Conservation (phyloP, 2,113 vertebrate species). For the Notothenia rossii region DNA sequence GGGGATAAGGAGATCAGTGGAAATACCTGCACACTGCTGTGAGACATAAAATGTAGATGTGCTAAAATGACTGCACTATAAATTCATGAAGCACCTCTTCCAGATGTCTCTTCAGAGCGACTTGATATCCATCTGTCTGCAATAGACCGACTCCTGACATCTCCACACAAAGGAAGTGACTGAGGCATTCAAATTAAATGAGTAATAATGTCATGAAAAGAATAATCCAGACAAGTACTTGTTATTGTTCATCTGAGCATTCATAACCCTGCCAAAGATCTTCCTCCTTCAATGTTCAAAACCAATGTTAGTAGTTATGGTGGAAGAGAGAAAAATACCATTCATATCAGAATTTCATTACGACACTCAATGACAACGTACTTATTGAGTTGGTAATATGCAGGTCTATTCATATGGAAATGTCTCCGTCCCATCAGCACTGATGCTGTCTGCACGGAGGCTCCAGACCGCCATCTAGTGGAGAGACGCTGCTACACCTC, state of each 20-base stretch:
- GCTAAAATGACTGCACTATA: not conserved
- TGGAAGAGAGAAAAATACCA: not conserved
- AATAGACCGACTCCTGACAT: not conserved
- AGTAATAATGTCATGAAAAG: constrained; percentile 35
- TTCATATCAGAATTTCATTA: constrained; percentile 39
- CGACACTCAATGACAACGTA: not conserved
- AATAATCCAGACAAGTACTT: constrained; percentile 23
- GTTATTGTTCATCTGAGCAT: constrained; percentile 20
- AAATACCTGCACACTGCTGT: constrained; percentile 14
- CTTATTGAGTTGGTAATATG: constrained; percentile 22
- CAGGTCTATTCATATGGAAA: constrained; percentile 38
- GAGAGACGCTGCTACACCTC: not conserved
- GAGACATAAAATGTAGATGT: not conserved
- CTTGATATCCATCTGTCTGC: constrained; percentile 30
- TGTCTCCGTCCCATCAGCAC: not conserved
- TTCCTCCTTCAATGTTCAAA: constrained; percentile 34
- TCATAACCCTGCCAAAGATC: constrained; percentile 32
- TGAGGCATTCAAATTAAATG: not conserved
- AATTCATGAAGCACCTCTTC: constrained; percentile 30
- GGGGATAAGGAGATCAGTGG: constrained; percentile 9
- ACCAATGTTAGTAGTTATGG: constrained; percentile 16
- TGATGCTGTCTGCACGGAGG: not conserved
- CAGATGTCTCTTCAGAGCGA: constrained; percentile 26
- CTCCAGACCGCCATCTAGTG: constrained; percentile 71
- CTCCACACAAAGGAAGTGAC: not conserved